Evolutionary conservation across 1,140 invertebrate species (phyloP), one percentile per base, ranked within the genome.

Genomic region (Dinoponera quadriceps): DNA sequence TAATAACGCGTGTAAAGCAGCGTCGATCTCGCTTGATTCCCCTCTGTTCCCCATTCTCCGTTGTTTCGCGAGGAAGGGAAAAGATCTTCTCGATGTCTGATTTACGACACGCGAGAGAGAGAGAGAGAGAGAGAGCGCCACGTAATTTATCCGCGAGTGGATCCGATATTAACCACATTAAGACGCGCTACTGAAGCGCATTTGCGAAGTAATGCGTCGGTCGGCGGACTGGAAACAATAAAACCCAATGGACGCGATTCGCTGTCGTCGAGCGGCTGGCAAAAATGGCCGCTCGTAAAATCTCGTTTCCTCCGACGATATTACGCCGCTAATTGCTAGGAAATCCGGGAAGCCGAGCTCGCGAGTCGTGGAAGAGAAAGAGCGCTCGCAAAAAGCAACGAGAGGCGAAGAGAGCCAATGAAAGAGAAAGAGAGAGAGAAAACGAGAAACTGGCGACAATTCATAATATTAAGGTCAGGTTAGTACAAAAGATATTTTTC

Each of bases 301-400:
- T 83, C 60, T 65, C 25, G 51, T 78, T 83, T 77, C 81, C 72
- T 62, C n/a, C 14, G 60, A 55, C 60, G 33, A 7, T 48, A 75
- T 83, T 78, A 48, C 57, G 44, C 1, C 22, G 72, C 72, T 83
- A 83, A 83, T 83, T 83, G 60, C 72, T 83, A 83, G 81, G 60
- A 66, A 66, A 75, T 83, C 60, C 80, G 71, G 80, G 80, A 82
- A 54, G 69, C 59, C 38, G 72, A n/a, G n/a, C 11, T 51, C 11
- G 75, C 75, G 7, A 22, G n/a, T 22, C 4, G 38, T 5, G 38
- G 48, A 75, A 2, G 11, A 65, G 29, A 20, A 9, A 7, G n/a
- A 18, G 57, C n/a, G n/a, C n/a, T n/a, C n/a, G n/a, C 57, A 51
- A 74, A 74, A 82, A 51, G 27, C 44, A 18, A 1, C 11, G n/a